Evolutionary conservation across 2,888 invertebrate species (phyloP), one percentile per base, ranked within the genome.

Genomic region (Petrolisthes manimaculis): DNA sequence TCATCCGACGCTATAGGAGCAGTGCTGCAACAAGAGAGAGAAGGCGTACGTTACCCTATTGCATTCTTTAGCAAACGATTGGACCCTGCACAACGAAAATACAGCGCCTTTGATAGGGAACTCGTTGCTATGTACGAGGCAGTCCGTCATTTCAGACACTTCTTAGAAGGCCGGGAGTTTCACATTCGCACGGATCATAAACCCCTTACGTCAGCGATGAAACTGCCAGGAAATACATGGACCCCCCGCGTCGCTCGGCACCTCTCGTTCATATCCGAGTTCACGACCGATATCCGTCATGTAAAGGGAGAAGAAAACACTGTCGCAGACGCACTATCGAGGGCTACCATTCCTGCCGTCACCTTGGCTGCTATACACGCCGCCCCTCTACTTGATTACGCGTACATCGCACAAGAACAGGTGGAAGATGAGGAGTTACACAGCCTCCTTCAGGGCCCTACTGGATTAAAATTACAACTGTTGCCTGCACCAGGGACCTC

Each of bases 231-330:
- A 5, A 92, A 92, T 4, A 92, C 92, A 5, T 92, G 92, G 8
- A 92, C 93, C 1, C 93, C 93, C 0, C 85, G 93, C 1, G 93
- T 93, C 87, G 90, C 92, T 18, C 88, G 93, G 2, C 92, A 93
- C 12, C 89, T 93, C 0, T 84, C 89, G 2, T 88, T 86, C 61
- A 91, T 93, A 37, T 82, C 92, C 0, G 92, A 93, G 87, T 93
- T 93, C 89, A 92, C 92, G 0, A 93, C 92, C 0, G 92, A 92
- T 81, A 92, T 93, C 4, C 86, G 91, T 4, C 92, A 93, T 89
- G 91, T 93, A 14, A n/a, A n/a, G 5, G 56, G 56, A 54, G 80
- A n/a, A 3, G 56, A 80, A 21, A 80, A 56, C 1, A 18, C 56
- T 54, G 77, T 51, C 53, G 53, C 77, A 21, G 77, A 77, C 53